Base-by-base conservation (phyloP, 2,888 invertebrate species). In the Thecocarcelia acutangulata region DNA sequence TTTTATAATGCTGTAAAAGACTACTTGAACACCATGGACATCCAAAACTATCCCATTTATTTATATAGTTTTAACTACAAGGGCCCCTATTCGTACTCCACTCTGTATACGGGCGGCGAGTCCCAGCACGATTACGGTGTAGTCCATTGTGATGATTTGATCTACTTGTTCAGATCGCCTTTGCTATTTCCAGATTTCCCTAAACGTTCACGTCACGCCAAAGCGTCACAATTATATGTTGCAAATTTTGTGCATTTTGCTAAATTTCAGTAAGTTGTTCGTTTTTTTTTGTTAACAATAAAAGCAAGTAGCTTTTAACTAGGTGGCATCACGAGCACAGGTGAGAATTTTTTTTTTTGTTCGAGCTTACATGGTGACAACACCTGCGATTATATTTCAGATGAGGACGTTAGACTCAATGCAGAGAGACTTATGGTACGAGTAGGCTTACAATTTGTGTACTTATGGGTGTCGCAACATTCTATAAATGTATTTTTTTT, bases 141-240 rank as follows among this genome's bases (percentile, higher is more conserved):
- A 0, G 90, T 91, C 0, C 93, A 93, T 85, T 92, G 92, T 82
- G 93, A 93, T 85, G 93, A 93, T 85, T 85, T 93, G 17, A 87
- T 92, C 52, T 93, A 93, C 83, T 86, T 92, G 4, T 92, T 93
- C 83, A 90, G 90, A 46, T 89, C 91, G 42, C 91, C 92, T 0
- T 76, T 87, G 33, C 58, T 92, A 1, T 92, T 92, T 85, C 84
- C 87, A 0, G 89, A 90, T 58, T 89, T 92, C 48, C 84, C 85
- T 4, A 83, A 83, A 6, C 83, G 86, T 48, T 89, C 90, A 0
- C 85, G 82, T 0, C 91, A 92, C 74, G 87, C 90, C 0, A 76
- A 85, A 52, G 88, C 92, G 44, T 89, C 91, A 1, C 85, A 88
- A 37, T 84, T 87, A 0, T 87, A 92, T 85, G 88, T 92, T 1